phyloP scores from a whole-genome alignment of 2,113 vertebrate species.

The Narcine bancroftii region DNA sequence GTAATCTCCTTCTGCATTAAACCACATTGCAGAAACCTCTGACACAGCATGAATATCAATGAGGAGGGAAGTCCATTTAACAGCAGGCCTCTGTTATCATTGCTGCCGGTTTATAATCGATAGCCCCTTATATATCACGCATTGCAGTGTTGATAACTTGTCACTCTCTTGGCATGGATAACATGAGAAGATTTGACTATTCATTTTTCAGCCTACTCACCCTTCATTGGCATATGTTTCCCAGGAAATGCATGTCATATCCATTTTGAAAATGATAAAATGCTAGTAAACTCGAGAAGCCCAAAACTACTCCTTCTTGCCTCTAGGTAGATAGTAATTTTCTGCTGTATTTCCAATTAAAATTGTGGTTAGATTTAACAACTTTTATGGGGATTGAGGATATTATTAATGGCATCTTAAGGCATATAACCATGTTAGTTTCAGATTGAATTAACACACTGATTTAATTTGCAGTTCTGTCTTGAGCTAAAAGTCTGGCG shows the following conservation, averaged over 20 bases:
- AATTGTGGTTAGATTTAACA: background rate
- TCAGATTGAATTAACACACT: background rate
- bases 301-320: background rate
- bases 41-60: background rate
- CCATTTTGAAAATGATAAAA: background rate
- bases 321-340: background rate
- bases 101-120: background rate
- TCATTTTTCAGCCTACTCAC: background rate
- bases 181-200: background rate
- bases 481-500: background rate
- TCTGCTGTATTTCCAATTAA: background rate
- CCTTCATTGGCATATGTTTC: background rate
- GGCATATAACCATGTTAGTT: background rate
- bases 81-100: background rate
- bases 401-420: background rate
- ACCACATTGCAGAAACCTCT: background rate
- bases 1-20: background rate
- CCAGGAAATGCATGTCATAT: background rate
- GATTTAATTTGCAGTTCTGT: conserved; percentile 3
- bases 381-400: background rate
- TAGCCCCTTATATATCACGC: background rate
- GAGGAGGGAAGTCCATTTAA: background rate
- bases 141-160: background rate
- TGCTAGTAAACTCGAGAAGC: background rate
- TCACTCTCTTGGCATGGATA: background rate